phyloP scores from a whole-genome alignment of 2,888 invertebrate species.

The Drosophila hamatofila region DNA sequence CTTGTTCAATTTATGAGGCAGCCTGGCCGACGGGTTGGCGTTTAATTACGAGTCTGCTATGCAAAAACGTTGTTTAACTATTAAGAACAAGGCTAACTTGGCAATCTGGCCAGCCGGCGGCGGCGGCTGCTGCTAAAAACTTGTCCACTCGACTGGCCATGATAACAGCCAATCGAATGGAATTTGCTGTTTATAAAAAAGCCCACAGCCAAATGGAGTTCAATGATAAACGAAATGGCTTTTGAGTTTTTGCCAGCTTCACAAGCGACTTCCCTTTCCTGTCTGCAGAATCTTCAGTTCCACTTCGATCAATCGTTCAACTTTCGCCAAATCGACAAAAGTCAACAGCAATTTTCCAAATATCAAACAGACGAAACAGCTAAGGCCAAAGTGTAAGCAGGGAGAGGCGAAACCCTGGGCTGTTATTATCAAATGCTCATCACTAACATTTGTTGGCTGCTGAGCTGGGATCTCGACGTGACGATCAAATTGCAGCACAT shows the following conservation, averaged over 20 bases:
- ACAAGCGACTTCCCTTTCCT: slow-evolving; percentile 38
- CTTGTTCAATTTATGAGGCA: slow-evolving; percentile 40
- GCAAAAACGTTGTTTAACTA: slow-evolving; percentile 60
- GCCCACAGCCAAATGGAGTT: background rate
- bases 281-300: slow-evolving; percentile 17
- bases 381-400: slow-evolving; percentile 25
- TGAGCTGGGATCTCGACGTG: slow-evolving; percentile 63
- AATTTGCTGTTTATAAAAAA: slow-evolving; percentile 1
- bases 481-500: slow-evolving; percentile 77
- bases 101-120: slow-evolving; percentile 31
- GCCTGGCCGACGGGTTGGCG: slow-evolving; percentile 7
- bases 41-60: slow-evolving; percentile 67
- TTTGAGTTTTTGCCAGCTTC: background rate
- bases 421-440: slow-evolving; percentile 76
- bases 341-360: slow-evolving; percentile 56
- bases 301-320: slow-evolving; percentile 26
- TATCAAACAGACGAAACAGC: slow-evolving; percentile 45
- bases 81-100: slow-evolving; percentile 76
- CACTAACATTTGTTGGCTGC: slow-evolving; percentile 61
- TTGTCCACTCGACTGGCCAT: slow-evolving; percentile 33
- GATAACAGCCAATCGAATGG: slow-evolving; percentile 33
- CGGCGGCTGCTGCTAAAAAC: slow-evolving; percentile 23
- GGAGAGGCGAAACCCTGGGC: slow-evolving; percentile 22
- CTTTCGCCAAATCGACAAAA: slow-evolving; percentile 65
- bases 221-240: no score